phyloP scores from a whole-genome alignment of 2,113 vertebrate genomes.

The Thinocorus orbignyianus region DNA sequence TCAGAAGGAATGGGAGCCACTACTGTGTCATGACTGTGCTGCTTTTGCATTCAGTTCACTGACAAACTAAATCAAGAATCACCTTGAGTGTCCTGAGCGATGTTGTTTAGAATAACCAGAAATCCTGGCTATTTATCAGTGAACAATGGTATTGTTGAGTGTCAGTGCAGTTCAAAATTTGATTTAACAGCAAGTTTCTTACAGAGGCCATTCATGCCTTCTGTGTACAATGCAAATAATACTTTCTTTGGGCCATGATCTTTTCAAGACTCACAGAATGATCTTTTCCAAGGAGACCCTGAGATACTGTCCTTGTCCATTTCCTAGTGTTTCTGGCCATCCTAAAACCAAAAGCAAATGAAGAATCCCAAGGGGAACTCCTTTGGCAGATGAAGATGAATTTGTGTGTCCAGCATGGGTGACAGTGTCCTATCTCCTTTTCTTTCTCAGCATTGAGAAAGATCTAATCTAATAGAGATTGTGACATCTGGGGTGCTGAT shows the following conservation, averaged over 20 bases:
- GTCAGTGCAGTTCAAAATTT: background rate
- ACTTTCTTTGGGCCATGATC: background rate
- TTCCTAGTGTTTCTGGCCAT: background rate
- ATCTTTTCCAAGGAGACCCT: accelerated
- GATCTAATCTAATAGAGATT: background rate
- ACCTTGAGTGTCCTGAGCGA: background rate
- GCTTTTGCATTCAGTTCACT: background rate
- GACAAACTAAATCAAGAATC: background rate
- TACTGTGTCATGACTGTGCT: background rate
- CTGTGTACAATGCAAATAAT: background rate
- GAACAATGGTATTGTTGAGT: background rate
- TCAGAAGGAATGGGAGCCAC: background rate
- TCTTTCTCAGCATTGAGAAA: background rate
- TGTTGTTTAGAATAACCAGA: background rate
- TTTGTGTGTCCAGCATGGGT: background rate
- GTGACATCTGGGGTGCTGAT: background rate
- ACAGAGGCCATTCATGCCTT: background rate
- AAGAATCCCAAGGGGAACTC: background rate
- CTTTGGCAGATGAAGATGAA: background rate
- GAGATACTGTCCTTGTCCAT: background rate
- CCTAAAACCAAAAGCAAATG: background rate
- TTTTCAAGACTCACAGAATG: background rate
- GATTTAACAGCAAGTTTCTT: background rate
- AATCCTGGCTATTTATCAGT: background rate
- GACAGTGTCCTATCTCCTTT: background rate